Conservation (phyloP, 2,888 invertebrate species). For the Cephonodes hylas region DNA sequence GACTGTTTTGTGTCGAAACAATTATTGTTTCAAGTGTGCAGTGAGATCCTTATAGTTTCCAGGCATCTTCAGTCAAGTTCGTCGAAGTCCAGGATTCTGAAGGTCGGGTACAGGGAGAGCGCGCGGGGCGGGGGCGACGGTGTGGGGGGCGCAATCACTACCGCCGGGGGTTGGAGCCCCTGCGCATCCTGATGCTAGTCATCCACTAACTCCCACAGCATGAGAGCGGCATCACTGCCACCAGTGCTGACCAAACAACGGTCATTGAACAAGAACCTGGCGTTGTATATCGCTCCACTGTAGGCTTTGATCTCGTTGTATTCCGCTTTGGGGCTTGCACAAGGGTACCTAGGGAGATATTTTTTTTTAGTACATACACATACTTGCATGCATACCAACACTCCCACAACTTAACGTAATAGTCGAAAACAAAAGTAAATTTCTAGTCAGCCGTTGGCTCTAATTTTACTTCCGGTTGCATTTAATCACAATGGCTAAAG, state of each 20-base stretch:
- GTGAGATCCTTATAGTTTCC: background rate
- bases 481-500: no score
- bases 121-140: slow-evolving; percentile 64
- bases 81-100: slow-evolving; percentile 65
- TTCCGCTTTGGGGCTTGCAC: slow-evolving; percentile 91
- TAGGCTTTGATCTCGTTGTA: slow-evolving; percentile 94
- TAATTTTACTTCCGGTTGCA: no score
- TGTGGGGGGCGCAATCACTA: slow-evolving; percentile 65
- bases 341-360: slow-evolving; percentile 87
- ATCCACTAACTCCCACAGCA: slow-evolving; percentile 94
- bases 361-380: no score
- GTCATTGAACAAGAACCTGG: slow-evolving; percentile 92
- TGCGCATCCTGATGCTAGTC: slow-evolving; percentile 81
- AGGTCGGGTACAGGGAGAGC: slow-evolving; percentile 49
- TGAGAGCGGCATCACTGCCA: slow-evolving; percentile 92
- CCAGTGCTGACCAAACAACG: slow-evolving; percentile 92
- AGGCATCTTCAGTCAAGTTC: slow-evolving; percentile 61
- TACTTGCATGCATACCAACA: no score
- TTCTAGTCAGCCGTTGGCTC: no score
- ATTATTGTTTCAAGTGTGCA: background rate
- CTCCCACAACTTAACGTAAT: no score
- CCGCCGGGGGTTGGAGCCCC: slow-evolving; percentile 59
- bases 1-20: background rate
- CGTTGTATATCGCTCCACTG: slow-evolving; percentile 89
- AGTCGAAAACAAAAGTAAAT: no score